Percentiles rank a stretch among this genome's conserved stretches.
Evolutionary conservation across 2,113 vertebrate species (phyloP).

Genomic region (Bagarius yarrelli): DNA sequence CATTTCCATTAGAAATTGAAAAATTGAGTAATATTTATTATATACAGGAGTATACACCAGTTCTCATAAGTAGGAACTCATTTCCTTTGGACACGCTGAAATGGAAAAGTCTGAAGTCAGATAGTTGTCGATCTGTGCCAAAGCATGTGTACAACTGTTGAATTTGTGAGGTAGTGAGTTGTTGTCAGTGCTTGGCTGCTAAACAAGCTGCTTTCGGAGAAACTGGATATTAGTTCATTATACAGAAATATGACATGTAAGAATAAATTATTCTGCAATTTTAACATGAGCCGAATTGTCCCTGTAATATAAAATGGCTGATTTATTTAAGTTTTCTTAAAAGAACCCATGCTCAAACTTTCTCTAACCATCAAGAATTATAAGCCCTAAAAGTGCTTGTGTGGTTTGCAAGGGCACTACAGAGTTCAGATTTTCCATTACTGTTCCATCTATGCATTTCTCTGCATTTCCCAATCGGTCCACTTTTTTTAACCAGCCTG

Average conservation of each 20-base stretch:
- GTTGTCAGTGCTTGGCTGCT: slow-evolving; percentile 75
- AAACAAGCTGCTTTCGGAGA: slow-evolving; percentile 60
- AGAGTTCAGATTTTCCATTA: slow-evolving; percentile 8
- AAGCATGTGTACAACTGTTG: slow-evolving; percentile 62
- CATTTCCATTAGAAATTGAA: slow-evolving; percentile 8
- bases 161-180: slow-evolving; percentile 77
- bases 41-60: slow-evolving; percentile 27
- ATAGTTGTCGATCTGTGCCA: slow-evolving; percentile 51
- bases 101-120: slow-evolving; percentile 42
- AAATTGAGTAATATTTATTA: slow-evolving; percentile 35
- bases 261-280: slow-evolving; percentile 24
- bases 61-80: not conserved
- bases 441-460: slow-evolving; percentile 9
- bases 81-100: slow-evolving; percentile 38
- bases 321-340: slow-evolving; percentile 48
- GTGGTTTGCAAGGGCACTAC: slow-evolving; percentile 38
- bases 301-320: not conserved
- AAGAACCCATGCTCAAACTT: not conserved
- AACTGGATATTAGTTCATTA: slow-evolving; percentile 14
- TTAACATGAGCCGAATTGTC: not conserved
- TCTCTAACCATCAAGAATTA: slow-evolving; percentile 59
- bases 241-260: not conserved
- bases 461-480: slow-evolving; percentile 24
- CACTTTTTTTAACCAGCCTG: slow-evolving; percentile 13
- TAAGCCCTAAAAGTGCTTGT: slow-evolving; percentile 54